Conservation (phyloP, 2,113 vertebrate genomes). For the Corydoras sp. region DNA sequence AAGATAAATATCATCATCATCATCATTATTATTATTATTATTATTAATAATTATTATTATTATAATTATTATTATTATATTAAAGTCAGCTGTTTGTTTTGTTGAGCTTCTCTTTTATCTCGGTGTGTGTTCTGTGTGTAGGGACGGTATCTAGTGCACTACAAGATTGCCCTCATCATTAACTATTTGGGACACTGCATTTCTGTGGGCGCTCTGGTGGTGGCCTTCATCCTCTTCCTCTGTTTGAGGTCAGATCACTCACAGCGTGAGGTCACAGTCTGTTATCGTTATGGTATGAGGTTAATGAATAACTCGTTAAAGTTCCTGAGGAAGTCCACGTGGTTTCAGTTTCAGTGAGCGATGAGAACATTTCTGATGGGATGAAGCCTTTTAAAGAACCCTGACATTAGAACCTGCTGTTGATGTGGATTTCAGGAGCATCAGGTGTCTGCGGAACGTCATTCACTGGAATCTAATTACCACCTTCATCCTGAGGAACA, state of each 20-base stretch:
- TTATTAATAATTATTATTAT: too few relatives aligned
- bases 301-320: too few relatives aligned
- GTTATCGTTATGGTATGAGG: too few relatives aligned
- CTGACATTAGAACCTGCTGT: too few relatives aligned
- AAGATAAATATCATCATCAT: too few relatives aligned
- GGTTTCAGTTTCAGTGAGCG: too few relatives aligned
- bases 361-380: too few relatives aligned
- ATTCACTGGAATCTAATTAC: conserved; percentile 98
- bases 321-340: too few relatives aligned
- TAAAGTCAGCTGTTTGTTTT: too few relatives aligned
- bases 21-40: too few relatives aligned
- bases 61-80: too few relatives aligned
- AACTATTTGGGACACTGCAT: conserved; percentile 98
- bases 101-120: conserved; percentile 23
- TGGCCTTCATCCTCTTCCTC: conserved; percentile 93
- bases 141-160: conserved; percentile 87
- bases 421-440: conserved; percentile 73
- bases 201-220: conserved; percentile 84
- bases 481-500: conserved; percentile 92
- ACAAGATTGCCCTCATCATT: conserved; percentile 88
- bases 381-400: too few relatives aligned
- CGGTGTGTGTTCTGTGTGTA: conserved; percentile 65
- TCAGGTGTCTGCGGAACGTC: conserved; percentile 91
- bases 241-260: conserved; percentile 82
- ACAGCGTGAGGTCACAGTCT: background rate